phyloP scores from a whole-genome alignment of 92 coral and sea anemone species.

The Epizoanthus fatuus region DNA sequence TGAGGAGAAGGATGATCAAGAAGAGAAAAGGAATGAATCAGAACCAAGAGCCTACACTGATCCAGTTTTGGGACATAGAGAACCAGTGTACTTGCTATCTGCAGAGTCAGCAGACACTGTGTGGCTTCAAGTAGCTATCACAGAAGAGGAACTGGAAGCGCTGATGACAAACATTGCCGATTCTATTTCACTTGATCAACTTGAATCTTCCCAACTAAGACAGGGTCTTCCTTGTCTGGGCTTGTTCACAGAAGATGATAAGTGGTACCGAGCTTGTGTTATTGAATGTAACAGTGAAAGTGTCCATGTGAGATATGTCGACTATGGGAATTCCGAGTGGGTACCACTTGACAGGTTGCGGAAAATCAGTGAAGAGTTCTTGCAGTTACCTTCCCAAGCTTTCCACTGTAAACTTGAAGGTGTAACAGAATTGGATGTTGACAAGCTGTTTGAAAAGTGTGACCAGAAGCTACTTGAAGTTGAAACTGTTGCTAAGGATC shows the following conservation, averaged over 20 bases:
- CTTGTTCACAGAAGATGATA: slow-evolving; percentile 81
- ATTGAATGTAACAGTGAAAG: slow-evolving; percentile 44
- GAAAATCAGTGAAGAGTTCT: slow-evolving; percentile 61
- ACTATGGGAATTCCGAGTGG: slow-evolving; percentile 92
- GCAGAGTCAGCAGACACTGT: slow-evolving; percentile 76
- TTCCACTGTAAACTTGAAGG: slow-evolving; percentile 70
- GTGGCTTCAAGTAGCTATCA: slow-evolving; percentile 78
- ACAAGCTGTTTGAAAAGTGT: slow-evolving; percentile 66
- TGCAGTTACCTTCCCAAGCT: slow-evolving; percentile 80
- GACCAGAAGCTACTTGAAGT: slow-evolving; percentile 77
- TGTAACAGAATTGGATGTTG: slow-evolving; percentile 41
- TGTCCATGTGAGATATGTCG: slow-evolving; percentile 78
- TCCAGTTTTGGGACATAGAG: slow-evolving; percentile 52
- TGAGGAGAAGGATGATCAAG: not conserved
- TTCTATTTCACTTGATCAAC: not conserved
- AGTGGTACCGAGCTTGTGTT: slow-evolving; percentile 86
- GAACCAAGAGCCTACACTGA: slow-evolving; percentile 48
- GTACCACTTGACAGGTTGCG: slow-evolving; percentile 70
- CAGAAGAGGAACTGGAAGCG: slow-evolving; percentile 69
- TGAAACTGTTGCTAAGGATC: slow-evolving; percentile 55
- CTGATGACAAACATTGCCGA: slow-evolving; percentile 86
- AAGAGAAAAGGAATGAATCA: not conserved
- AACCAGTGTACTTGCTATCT: slow-evolving; percentile 68
- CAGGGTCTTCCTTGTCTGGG: slow-evolving; percentile 69
- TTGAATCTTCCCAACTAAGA: slow-evolving; percentile 15